Evolutionary conservation across 2,888 invertebrate species (phyloP).

Genomic region (Pseudococcus longispinus): DNA sequence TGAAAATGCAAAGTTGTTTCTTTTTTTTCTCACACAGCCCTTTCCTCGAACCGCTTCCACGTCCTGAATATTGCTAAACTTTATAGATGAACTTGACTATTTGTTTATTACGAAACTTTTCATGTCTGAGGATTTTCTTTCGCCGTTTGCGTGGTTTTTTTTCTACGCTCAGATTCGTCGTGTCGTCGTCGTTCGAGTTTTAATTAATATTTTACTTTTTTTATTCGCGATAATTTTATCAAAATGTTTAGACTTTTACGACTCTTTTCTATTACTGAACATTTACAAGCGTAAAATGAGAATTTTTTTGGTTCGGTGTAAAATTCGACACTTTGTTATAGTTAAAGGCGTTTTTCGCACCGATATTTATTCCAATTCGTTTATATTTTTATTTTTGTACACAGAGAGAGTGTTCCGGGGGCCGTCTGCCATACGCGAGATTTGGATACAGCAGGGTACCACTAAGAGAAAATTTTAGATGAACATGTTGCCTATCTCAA

Average conservation of each 20-base stretch:
- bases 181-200: neutral
- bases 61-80: neutral
- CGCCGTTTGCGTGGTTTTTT: neutral
- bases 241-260: constrained; percentile 10
- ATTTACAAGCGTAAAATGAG: neutral
- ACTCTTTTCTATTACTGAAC: neutral
- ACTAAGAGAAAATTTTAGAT: too few species aligned
- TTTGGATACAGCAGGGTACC: too few species aligned
- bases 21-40: neutral
- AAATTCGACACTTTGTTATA: neutral
- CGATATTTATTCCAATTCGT: neutral
- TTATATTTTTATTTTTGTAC: neutral
- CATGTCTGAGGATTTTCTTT: neutral
- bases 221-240: constrained; percentile 9
- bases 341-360: too few species aligned
- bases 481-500: too few species aligned
- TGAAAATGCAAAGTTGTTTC: neutral
- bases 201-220: constrained; percentile 38
- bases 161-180: neutral
- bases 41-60: too few species aligned
- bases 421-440: too few species aligned
- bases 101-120: constrained; percentile 42
- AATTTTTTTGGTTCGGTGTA: neutral
- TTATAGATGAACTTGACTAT: constrained; percentile 43
- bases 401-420: too few species aligned